Evolutionary conservation across 2,888 invertebrate genomes (phyloP).

Genomic region (Cantharis nigra): DNA sequence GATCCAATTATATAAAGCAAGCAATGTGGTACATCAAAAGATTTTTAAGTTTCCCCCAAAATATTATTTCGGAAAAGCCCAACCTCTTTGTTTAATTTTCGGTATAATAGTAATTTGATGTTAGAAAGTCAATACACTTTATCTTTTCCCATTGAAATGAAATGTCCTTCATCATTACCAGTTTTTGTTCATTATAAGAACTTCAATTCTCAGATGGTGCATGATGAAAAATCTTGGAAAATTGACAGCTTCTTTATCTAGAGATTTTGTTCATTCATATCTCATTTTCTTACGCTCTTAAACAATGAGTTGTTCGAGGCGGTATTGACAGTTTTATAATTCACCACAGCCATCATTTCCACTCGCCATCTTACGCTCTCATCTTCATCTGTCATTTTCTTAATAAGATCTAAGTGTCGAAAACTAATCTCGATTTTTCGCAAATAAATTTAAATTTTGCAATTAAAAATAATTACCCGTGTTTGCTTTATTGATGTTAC

Average conservation of each 20-base stretch:
- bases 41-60: neutral
- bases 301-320: slow-evolving; percentile 48
- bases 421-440: slow-evolving; percentile 18
- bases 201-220: slow-evolving; percentile 54
- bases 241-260: slow-evolving; percentile 58
- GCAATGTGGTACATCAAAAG: slow-evolving; percentile 13
- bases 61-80: neutral
- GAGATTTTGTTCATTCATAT: slow-evolving; percentile 56
- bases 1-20: slow-evolving; percentile 32
- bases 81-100: neutral
- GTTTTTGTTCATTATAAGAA: slow-evolving; percentile 57
- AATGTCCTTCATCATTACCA: slow-evolving; percentile 54
- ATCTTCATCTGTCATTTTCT: slow-evolving; percentile 53
- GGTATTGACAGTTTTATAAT: slow-evolving; percentile 53
- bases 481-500: neutral
- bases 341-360: slow-evolving; percentile 55
- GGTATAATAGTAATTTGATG: neutral
- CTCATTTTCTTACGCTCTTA: slow-evolving; percentile 55
- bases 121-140: slow-evolving; percentile 48
- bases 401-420: slow-evolving; percentile 48
- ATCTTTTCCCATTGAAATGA: slow-evolving; percentile 50
- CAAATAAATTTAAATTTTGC: neutral
- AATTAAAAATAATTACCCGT: neutral
- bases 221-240: slow-evolving; percentile 57
- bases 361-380: slow-evolving; percentile 44